phyloP scores from a whole-genome alignment of 1,140 invertebrate species.

The Drosophila busckii region DNA sequence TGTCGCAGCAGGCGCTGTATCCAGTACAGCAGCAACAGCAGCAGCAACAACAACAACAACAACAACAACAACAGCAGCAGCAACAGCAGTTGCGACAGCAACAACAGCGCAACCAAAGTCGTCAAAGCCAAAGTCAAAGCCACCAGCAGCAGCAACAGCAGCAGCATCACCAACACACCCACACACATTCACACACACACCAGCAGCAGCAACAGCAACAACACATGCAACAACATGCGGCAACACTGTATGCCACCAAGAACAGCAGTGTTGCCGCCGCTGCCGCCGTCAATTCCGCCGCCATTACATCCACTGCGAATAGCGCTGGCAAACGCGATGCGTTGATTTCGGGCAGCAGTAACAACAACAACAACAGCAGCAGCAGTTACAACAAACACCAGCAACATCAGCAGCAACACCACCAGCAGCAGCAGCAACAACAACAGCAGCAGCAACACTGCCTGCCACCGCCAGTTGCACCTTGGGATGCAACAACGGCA shows the following conservation, averaged over 20 bases:
- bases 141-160: conserved; percentile 27
- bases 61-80: conserved; percentile 40
- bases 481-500: conserved; percentile 57
- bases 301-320: conserved; percentile 26
- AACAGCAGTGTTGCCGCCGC: conserved; percentile 22
- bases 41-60: conserved; percentile 48
- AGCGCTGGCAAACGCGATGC: conserved; percentile 66
- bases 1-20: conserved; percentile 78
- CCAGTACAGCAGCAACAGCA: conserved; percentile 76
- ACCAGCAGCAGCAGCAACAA: conserved; percentile 26
- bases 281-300: conserved; percentile 15
- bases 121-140: conserved; percentile 74
- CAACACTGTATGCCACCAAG: conserved; percentile 56
- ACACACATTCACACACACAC: conserved; percentile 10
- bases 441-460: conserved; percentile 58
- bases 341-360: conserved; percentile 71
- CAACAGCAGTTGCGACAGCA: conserved; percentile 51
- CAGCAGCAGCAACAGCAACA: conserved; percentile 17
- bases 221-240: conserved; percentile 28
- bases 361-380: conserved; percentile 41
- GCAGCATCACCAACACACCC: conserved; percentile 10
- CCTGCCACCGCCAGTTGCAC: conserved; percentile 46
- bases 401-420: conserved; percentile 39
- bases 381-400: conserved; percentile 16
- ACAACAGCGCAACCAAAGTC: conserved; percentile 71